These are phyloP conservation scores for Pecten maximus DNA, from an alignment of 2,888 invertebrate species.

Conservation along the genomic window DNA sequence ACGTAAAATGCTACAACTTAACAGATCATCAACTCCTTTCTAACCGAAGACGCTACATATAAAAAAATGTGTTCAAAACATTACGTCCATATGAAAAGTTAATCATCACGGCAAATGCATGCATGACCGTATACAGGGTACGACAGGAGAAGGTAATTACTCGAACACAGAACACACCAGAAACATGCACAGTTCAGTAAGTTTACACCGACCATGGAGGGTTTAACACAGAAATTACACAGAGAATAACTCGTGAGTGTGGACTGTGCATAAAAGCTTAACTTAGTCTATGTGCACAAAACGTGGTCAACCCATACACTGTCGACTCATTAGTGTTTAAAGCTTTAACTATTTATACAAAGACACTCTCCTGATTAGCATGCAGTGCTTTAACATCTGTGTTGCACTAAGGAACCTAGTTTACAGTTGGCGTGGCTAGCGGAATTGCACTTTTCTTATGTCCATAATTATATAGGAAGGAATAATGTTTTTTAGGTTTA, in stretches of 20 bases:
- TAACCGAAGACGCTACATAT: constrained; percentile 8
- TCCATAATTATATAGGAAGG: not conserved
- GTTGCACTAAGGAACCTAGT: not conserved
- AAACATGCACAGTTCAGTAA: constrained; percentile 16
- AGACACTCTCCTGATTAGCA: not conserved
- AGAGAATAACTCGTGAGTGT: not conserved
- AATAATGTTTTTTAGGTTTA: too few species aligned
- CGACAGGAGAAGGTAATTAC: not conserved
- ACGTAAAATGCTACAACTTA: constrained; percentile 5
- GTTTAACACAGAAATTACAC: constrained; percentile 15
- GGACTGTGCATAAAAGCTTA: constrained; percentile 28
- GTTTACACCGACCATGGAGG: not conserved
- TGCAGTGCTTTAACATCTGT: constrained; percentile 14
- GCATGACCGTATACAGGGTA: constrained; percentile 22
- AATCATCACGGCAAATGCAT: not conserved
- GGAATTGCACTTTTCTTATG: not conserved
- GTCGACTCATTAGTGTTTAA: constrained; percentile 14
- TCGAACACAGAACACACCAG: constrained; percentile 28
- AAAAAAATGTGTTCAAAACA: constrained; percentile 8
- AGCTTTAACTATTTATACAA: not conserved
- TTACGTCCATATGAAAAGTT: constrained; percentile 5
- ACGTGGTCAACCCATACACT: constrained; percentile 1
- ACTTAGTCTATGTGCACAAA: not conserved
- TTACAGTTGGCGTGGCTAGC: not conserved
- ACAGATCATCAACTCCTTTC: not conserved